Conservation (phyloP, 2,113 vertebrate genomes). For the Arenaria interpres region DNA sequence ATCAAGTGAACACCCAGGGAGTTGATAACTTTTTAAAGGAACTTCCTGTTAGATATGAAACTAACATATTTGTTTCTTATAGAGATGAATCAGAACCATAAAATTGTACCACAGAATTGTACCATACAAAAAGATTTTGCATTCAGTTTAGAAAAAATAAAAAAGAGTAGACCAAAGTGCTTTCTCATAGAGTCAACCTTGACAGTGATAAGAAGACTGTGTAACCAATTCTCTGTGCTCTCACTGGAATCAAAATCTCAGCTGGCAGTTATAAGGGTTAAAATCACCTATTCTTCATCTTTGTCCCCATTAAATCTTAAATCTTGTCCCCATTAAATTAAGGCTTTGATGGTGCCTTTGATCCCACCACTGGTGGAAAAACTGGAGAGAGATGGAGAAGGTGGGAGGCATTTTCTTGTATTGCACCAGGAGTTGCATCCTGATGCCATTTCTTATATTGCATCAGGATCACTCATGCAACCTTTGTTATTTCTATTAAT, state of each 20-base stretch:
- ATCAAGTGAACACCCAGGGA: neutral
- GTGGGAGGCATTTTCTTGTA: neutral
- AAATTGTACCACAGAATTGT: neutral
- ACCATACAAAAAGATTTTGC: neutral
- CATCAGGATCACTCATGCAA: neutral
- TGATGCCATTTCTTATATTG: neutral
- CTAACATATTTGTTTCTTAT: neutral
- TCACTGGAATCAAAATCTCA: neutral
- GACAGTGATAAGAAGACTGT: neutral
- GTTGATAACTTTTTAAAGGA: neutral
- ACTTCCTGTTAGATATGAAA: neutral
- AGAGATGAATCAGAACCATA: neutral
- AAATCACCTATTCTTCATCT: neutral
- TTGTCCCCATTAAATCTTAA: neutral
- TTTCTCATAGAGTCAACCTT: neutral
- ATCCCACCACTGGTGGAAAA: neutral
- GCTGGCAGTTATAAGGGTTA: neutral
- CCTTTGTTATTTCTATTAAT: neutral
- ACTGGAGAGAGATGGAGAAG: neutral
- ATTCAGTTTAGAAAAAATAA: neutral
- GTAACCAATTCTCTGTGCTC: neutral
- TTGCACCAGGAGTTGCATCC: neutral
- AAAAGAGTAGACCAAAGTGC: neutral
- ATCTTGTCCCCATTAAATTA: neutral
- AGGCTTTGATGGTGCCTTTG: neutral